Base-by-base conservation (phyloP, 2,888 invertebrate genomes). In the Drosophila mayaguana region DNA sequence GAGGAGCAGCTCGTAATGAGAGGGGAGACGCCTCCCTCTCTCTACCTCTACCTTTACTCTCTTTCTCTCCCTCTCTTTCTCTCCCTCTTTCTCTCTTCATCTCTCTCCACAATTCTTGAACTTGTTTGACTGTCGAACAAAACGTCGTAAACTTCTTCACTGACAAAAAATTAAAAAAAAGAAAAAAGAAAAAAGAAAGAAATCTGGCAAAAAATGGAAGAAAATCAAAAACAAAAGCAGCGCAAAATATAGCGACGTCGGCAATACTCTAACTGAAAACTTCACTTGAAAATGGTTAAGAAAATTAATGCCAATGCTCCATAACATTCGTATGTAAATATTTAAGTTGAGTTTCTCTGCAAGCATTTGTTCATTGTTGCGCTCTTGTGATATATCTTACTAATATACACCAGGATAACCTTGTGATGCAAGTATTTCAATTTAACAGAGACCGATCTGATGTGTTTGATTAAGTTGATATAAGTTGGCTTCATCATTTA, bases 91-190 rank as follows among this genome's bases (percentile, higher is more conserved):
- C 7, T 61, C 14, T 62, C 14, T 32, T 0, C 11, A 16, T 6
- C 20, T 50, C 42, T 63, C 61, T 50, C 28, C 43, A 34, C 63
- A 45, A 56, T 46, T 62, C 54, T 79, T 63, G 75, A 75, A 76
- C 80, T 75, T 75, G 80, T 63, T 75, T 67, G 12, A 20, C 48
- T 42, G 50, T 59, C 54, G 36, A 57, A 36, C 62, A 22, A 43
- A 45, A 45, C n/a, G 20, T 45, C 59, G 70, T 63, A 75, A 75
- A 75, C 60, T 74, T 75, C 63, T 74, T 48, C 48, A 42, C 66
- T 20, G 20, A 50, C 67, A 22, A 67, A 67, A 45, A 46, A 20
- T 25, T 40, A 60, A 59, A 38, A 1, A n/a, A 38, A n/a, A 56
- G 55, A 20, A 25, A 22, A 36, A 46, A 22, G 18, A 28, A n/a